Conservation (phyloP, 2,113 vertebrate genomes). For the Solea senegalensis region DNA sequence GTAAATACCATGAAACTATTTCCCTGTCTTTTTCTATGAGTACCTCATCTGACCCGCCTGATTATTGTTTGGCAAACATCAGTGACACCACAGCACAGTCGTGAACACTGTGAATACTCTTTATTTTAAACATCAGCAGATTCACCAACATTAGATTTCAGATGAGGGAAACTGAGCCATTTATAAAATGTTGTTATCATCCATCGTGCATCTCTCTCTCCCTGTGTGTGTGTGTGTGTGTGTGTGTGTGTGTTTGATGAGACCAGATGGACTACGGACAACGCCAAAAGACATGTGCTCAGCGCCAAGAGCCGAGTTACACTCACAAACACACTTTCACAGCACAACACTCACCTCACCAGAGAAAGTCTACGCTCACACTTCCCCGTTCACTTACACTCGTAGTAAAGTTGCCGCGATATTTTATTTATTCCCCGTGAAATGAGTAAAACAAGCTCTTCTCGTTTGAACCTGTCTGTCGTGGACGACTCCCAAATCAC, state of each 20-base stretch:
- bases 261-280: constrained; percentile 45
- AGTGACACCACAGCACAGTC: neutral
- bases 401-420: no score
- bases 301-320: constrained; percentile 14
- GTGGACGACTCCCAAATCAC: neutral
- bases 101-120: no score
- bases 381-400: no score
- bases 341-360: neutral
- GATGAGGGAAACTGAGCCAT: constrained; percentile 2
- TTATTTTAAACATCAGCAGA: no score
- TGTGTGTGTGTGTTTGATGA: neutral
- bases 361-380: neutral
- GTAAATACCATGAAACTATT: constrained; percentile 4
- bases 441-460: neutral
- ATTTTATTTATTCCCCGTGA: neutral
- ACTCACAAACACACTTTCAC: constrained; percentile 20
- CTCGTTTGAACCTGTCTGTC: neutral
- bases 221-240: neutral
- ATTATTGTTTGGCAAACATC: constrained; percentile 27
- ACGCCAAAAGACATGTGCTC: constrained; percentile 34
- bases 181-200: constrained; percentile 12
- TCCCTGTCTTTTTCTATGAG: neutral
- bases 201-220: neutral
- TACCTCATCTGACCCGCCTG: constrained; percentile 28
- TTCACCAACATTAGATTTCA: neutral